A percentile compares a stretch with the other conserved stretches of the same genome.
phyloP scores from a whole-genome alignment of 2,888 invertebrate genomes.

The Campaea margaritaria region DNA sequence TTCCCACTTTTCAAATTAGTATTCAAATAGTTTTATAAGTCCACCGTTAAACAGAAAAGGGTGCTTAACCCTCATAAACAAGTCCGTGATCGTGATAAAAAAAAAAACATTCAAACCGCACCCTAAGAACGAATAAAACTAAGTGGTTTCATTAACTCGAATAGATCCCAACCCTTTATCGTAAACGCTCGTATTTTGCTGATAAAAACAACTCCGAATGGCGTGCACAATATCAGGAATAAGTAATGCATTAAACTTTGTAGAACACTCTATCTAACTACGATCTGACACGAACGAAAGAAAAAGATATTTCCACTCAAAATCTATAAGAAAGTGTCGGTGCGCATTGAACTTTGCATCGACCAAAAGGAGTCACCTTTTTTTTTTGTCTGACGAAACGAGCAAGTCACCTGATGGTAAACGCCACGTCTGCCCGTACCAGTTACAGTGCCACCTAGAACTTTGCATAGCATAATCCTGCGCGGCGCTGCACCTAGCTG shows the following conservation, averaged over 20 bases:
- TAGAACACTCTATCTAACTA: slow-evolving; percentile 36
- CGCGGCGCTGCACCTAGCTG: too few relatives aligned
- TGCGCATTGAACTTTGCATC: slow-evolving; percentile 3
- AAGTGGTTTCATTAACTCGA: slow-evolving; percentile 26
- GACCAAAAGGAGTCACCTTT: too few relatives aligned
- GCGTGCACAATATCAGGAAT: slow-evolving; percentile 36
- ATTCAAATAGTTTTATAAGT: too few relatives aligned
- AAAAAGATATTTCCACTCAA: slow-evolving; percentile 33
- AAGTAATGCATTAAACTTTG: slow-evolving; percentile 41
- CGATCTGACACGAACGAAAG: slow-evolving; percentile 39
- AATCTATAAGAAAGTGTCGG: slow-evolving; percentile 5
- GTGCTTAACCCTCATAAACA: background rate
- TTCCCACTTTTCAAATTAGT: too few relatives aligned
- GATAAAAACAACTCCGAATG: slow-evolving; percentile 35
- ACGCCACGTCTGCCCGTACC: too few relatives aligned
- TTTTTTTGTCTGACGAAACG: too few relatives aligned
- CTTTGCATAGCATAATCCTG: too few relatives aligned
- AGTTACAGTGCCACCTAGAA: too few relatives aligned
- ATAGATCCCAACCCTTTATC: slow-evolving; percentile 31
- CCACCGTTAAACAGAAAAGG: background rate
- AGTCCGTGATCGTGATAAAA: background rate
- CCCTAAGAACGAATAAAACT: slow-evolving; percentile 8
- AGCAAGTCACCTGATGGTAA: too few relatives aligned
- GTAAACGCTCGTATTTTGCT: slow-evolving; percentile 32
- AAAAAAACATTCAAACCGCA: slow-evolving; percentile 12